Evolutionary conservation across 2,888 invertebrate species (phyloP).

Genomic region (Anthrax anthrax): DNA sequence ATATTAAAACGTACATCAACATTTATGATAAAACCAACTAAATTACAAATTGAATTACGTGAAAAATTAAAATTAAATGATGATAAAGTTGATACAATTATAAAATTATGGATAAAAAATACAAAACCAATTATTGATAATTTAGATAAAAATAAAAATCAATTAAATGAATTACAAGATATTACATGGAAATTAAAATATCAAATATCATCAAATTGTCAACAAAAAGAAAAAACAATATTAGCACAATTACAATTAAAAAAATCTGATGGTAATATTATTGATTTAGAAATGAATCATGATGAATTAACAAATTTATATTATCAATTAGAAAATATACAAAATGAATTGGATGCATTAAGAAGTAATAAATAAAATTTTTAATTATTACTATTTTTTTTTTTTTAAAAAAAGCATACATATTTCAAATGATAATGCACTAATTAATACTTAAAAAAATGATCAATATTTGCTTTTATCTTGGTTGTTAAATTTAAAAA

Average conservation of each 20-base stretch:
- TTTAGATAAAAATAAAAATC: slow-evolving; percentile 29
- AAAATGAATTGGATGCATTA: slow-evolving; percentile 32
- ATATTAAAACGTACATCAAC: slow-evolving; percentile 38
- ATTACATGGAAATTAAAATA: slow-evolving; percentile 43
- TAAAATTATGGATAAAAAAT: slow-evolving; percentile 39
- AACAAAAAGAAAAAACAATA: slow-evolving; percentile 35
- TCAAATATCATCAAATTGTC: slow-evolving; percentile 36
- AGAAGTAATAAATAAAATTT: slow-evolving; percentile 8
- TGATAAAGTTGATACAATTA: slow-evolving; percentile 41
- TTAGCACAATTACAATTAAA: slow-evolving; percentile 37
- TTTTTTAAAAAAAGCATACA: too few species aligned
- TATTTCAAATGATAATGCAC: too few species aligned
- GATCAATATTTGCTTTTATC: too few species aligned
- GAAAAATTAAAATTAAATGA: slow-evolving; percentile 36
- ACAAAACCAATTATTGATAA: slow-evolving; percentile 39
- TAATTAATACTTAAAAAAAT: too few species aligned
- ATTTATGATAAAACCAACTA: slow-evolving; percentile 40
- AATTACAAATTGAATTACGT: slow-evolving; percentile 36
- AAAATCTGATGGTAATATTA: slow-evolving; percentile 30
- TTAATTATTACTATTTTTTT: too few species aligned
- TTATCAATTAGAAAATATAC: slow-evolving; percentile 40
- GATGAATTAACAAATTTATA: slow-evolving; percentile 37
- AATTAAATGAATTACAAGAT: slow-evolving; percentile 36
- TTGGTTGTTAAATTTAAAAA: too few species aligned
- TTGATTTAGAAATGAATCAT: slow-evolving; percentile 39